Conservation (phyloP, 2,797 vertebrate species). For the Sciurus vulgaris region DNA sequence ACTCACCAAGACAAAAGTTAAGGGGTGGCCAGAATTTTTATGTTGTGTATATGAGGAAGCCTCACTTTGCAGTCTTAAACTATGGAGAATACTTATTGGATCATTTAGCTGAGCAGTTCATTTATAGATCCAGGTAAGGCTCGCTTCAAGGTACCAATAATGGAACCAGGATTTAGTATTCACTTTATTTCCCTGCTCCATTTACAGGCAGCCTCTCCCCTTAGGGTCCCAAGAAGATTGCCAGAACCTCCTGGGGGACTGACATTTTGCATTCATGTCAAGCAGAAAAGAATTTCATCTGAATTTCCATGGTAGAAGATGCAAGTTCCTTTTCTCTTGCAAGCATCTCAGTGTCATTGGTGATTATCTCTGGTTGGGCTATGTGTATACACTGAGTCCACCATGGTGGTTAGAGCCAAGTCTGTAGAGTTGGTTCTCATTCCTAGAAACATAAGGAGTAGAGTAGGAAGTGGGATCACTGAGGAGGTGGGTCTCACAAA, state of each 20-base stretch:
- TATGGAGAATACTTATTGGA: neutral
- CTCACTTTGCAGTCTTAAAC: neutral
- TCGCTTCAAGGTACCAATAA: neutral
- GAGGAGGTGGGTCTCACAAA: too few relatives aligned
- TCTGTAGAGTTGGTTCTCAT: neutral
- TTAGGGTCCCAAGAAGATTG: neutral
- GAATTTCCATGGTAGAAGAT: neutral
- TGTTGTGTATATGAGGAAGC: neutral
- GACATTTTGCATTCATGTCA: neutral
- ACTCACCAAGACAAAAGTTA: neutral
- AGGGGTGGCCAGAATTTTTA: neutral
- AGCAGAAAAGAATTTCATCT: neutral
- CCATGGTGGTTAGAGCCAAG: neutral
- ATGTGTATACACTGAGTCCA: neutral
- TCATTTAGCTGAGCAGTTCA: neutral
- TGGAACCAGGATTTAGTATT: neutral
- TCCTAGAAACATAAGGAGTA: neutral
- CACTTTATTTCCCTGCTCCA: neutral
- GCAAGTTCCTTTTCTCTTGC: neutral
- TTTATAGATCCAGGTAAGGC: neutral
- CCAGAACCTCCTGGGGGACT: neutral
- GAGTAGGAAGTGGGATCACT: neutral
- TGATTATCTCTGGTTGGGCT: too few relatives aligned
- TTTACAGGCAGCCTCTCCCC: neutral
- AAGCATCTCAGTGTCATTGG: neutral